Evolutionary conservation across 2,113 vertebrate species (phyloP), one percentile per base, ranked within the genome.

Genomic region (Neoarius graeffei): DNA sequence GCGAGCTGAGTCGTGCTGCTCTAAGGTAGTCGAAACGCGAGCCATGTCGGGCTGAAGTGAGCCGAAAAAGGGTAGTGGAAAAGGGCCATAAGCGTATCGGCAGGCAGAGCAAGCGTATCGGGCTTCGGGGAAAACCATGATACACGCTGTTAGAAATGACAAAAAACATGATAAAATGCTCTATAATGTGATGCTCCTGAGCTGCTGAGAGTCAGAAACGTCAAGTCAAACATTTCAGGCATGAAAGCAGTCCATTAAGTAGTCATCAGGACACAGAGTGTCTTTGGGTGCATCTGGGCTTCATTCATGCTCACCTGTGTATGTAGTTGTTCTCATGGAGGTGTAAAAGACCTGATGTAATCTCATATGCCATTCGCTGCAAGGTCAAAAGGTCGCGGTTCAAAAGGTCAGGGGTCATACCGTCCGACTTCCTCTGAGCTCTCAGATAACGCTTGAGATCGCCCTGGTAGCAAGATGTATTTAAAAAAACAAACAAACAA

Each of bases 301-400:
- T 57, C 3, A 14, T 66, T 69, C 69, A 23, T 5, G 84, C 89
- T 89, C 83, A 98, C 97, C 97, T 97, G 95, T 98, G 97, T 91
- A 98, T 97, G 89, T 97, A 98, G 91, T 96, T 97, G 94, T 97
- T 97, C 74, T 97, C 96, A 85, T 97, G 97, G 69, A 97, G 96
- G 85, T 98, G 97, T 10, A 97, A 94, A 84, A 98, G 96, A n/a
- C 97, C 97, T 0, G 97, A 96, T 0, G 97, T 96, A 90, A 98
- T 97, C 95, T 98, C 97, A 87, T 96, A 97, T 56, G 97, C 97
- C 97, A 98, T 98, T 87, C 97, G 95, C 93, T 98, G 97, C 83
- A 98, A 94, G 1, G 97, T 98, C 91, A 96, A 89, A 54, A 97
- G 95, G 87, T 98, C 97, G 60, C 96, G 93, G 20, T 95, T 96